Base-by-base conservation (phyloP, 1,140 invertebrate species). In the Lutraria rhynchaena region DNA sequence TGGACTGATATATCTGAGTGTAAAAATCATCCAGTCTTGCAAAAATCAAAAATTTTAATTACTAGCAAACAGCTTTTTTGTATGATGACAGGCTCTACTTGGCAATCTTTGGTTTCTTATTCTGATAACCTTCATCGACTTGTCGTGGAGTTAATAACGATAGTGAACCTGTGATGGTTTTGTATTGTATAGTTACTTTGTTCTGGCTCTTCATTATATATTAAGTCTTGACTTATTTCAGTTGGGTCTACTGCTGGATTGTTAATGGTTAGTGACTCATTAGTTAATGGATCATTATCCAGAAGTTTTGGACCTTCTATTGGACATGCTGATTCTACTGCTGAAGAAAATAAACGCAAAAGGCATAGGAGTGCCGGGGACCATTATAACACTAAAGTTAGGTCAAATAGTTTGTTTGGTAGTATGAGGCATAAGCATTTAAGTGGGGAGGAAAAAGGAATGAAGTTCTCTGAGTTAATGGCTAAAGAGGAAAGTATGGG, bases 231-330 rank as follows among this genome's bases (percentile, higher is more conserved):
- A 41, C 37, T 41, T 41, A n/a, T 44, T 75, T 31, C 85, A 94
- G 94, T 94, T 67, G 44, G 74, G 73, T 93, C 86, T 4, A 55
- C 93, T 81, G 94, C 94, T 69, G 95, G 95, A 1, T 87, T 95
- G 19, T 87, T 95, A 27, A 95, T 95, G 91, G 74, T 90, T 9
- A 65, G 76, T 82, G 33, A 76, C 60, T 41, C 33, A 31, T 7
- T 51, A 27, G 4, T 57, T 51, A 33, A 44, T 78, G 70, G 86
- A 83, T 51, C 69, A 31, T 60, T 81, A 9, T 53, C 69, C 19
- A 73, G 65, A 51, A 74, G 78, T 24, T 27, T 81, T 37, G 69
- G 41, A n/a, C 69, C 69, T 31, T 41, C 61, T 11, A 17, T 55
- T 1, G 60, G 46, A 19, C 44, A 9, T 22, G 22, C n/a, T 24